Evolutionary conservation across 2,797 vertebrate genomes (phyloP).

Genomic region (Smutsia temminckii): DNA sequence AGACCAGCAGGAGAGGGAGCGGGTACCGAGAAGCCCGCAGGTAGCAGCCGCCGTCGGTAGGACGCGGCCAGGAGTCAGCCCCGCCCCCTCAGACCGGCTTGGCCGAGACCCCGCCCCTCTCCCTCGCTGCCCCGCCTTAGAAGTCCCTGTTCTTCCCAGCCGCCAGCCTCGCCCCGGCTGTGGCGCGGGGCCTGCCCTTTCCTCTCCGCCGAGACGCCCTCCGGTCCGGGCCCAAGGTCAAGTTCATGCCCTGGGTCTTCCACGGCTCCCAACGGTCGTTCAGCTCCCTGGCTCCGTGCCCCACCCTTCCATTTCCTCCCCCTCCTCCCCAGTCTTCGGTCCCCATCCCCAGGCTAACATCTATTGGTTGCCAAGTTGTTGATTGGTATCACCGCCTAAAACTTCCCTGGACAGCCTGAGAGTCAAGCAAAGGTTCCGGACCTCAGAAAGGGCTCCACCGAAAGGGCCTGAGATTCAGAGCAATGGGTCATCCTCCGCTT

Average conservation of each 20-base stretch:
- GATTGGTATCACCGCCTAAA: conserved; percentile 44
- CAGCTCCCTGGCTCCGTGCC: not conserved
- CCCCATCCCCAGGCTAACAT: not conserved
- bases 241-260: not conserved
- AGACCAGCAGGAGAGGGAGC: fast-evolving
- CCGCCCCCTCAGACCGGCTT: fast-evolving
- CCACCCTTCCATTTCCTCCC: not conserved
- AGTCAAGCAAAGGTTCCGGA: conserved; percentile 42
- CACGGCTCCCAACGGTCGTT: not conserved
- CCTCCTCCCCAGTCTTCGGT: too few relatives aligned
- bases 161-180: fast-evolving
- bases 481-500: not conserved
- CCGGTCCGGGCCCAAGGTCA: not conserved
- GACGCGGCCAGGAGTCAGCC: fast-evolving
- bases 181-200: fast-evolving
- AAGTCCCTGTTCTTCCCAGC: fast-evolving
- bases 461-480: not conserved
- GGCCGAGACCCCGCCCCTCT: not conserved
- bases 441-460: not conserved
- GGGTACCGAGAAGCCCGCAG: fast-evolving
- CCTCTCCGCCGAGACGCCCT: not conserved
- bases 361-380: not conserved
- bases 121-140: not conserved
- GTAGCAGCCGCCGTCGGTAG: fast-evolving
- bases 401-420: conserved; percentile 40